Evolutionary conservation across 1,140 invertebrate genomes (phyloP).

Genomic region (Pseudomyrmex dendroicus): DNA sequence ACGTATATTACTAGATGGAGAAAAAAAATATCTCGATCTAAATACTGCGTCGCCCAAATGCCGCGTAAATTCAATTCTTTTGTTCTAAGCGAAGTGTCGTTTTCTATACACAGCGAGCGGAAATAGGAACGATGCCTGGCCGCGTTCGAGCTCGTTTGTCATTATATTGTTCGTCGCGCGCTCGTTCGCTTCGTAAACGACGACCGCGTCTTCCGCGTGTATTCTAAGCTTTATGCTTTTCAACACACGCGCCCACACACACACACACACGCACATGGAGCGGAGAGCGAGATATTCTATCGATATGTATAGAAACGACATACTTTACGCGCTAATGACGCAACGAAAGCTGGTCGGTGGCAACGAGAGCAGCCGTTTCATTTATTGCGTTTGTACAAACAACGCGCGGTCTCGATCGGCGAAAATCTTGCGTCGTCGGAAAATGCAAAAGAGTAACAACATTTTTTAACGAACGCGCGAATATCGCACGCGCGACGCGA

Average conservation of each 20-base stretch:
- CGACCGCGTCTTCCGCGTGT: constrained; percentile 8
- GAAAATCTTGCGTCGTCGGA: no score
- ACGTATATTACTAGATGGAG: no score
- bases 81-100: not conserved
- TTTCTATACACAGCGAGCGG: not conserved
- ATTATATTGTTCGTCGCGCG: constrained; percentile 25
- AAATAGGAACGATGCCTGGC: constrained; percentile 52
- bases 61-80: not conserved
- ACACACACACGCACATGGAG: no score
- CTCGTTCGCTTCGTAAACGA: constrained; percentile 26
- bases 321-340: no score
- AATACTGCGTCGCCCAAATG: not conserved
- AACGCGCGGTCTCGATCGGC: not conserved
- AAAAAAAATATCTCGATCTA: not conserved
- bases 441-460: not conserved
- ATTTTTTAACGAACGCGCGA: not conserved
- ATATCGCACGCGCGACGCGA: not conserved
- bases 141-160: constrained; percentile 39
- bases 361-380: no score
- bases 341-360: no score
- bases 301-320: not conserved
- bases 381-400: no score
- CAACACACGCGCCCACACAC: not conserved
- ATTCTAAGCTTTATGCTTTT: constrained; percentile 13
- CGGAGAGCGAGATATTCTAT: constrained; percentile 9